Evolutionary conservation across 1,140 invertebrate genomes (phyloP).

Genomic region (Drosophila aff.): DNA sequence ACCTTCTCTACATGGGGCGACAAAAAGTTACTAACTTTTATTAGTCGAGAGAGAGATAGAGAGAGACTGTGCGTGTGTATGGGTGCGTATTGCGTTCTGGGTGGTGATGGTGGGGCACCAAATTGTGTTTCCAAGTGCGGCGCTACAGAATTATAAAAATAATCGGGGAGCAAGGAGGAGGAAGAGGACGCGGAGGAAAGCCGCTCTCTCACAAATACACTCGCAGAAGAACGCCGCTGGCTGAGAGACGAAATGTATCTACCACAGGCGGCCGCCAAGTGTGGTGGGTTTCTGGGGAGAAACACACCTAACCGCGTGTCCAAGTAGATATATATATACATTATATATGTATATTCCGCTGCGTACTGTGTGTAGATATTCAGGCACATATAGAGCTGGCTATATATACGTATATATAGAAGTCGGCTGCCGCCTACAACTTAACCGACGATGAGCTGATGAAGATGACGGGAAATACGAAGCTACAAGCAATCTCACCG

Average conservation of each 20-base stretch:
- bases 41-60: constrained; percentile 1
- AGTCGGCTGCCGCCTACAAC: constrained; percentile 77
- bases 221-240: constrained; percentile 19
- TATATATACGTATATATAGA: constrained; percentile 48
- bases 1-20: constrained; percentile 19
- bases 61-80: background rate
- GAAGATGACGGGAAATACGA: constrained; percentile 57
- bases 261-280: constrained; percentile 55
- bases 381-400: constrained; percentile 26
- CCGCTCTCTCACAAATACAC: constrained; percentile 17
- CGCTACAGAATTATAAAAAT: constrained; percentile 62
- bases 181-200: background rate
- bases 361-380: constrained; percentile 51
- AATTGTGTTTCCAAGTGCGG: constrained; percentile 55
- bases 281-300: constrained; percentile 46
- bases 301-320: constrained; percentile 64
- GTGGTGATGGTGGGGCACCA: constrained; percentile 28
- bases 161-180: constrained; percentile 32
- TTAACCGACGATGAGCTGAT: constrained; percentile 67
- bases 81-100: constrained; percentile 25
- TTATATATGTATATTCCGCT: constrained; percentile 32
- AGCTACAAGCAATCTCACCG: constrained; percentile 73
- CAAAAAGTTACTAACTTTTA: constrained; percentile 50
- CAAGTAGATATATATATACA: constrained; percentile 42
- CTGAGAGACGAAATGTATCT: constrained; percentile 51